A percentile compares a stretch with the other conserved stretches of the same genome.
phyloP scores from a whole-genome alignment of 2,888 invertebrate genomes.

The Thumatha senex region DNA sequence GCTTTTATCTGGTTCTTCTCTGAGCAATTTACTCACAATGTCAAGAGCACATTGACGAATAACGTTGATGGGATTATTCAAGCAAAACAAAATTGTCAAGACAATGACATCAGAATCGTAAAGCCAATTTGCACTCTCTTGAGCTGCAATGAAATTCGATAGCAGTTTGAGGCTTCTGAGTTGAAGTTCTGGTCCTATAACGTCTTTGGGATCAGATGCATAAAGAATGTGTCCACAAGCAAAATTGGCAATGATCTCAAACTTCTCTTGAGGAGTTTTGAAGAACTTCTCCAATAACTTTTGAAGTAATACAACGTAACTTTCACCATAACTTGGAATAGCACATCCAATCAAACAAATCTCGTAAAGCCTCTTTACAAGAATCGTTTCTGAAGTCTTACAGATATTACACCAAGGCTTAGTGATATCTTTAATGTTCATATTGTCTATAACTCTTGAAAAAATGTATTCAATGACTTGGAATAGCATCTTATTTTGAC shows the following conservation, averaged over 20 bases:
- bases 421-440: slow-evolving; percentile 60
- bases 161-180: slow-evolving; percentile 76
- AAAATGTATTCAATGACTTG: slow-evolving; percentile 83
- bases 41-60: slow-evolving; percentile 83
- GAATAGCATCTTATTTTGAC: slow-evolving; percentile 77
- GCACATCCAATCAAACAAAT: slow-evolving; percentile 76
- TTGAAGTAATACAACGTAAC: slow-evolving; percentile 67
- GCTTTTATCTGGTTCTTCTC: slow-evolving; percentile 56
- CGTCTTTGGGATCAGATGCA: slow-evolving; percentile 66
- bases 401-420: slow-evolving; percentile 75
- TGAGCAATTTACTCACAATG: slow-evolving; percentile 68
- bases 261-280: slow-evolving; percentile 65
- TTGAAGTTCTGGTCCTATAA: slow-evolving; percentile 76
- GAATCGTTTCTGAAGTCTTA: slow-evolving; percentile 58
- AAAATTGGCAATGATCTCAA: slow-evolving; percentile 84
- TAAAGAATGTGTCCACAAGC: slow-evolving; percentile 75
- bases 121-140: slow-evolving; percentile 58
- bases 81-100: slow-evolving; percentile 79
- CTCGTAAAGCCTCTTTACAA: slow-evolving; percentile 71
- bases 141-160: slow-evolving; percentile 53
- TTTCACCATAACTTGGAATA: slow-evolving; percentile 59
- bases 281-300: slow-evolving; percentile 74
- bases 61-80: slow-evolving; percentile 78
- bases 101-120: slow-evolving; percentile 74
- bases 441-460: slow-evolving; percentile 71